These are phyloP conservation scores for Staurois parvus DNA, from an alignment of 2,797 vertebrate species.

Conservation along the genomic window DNA sequence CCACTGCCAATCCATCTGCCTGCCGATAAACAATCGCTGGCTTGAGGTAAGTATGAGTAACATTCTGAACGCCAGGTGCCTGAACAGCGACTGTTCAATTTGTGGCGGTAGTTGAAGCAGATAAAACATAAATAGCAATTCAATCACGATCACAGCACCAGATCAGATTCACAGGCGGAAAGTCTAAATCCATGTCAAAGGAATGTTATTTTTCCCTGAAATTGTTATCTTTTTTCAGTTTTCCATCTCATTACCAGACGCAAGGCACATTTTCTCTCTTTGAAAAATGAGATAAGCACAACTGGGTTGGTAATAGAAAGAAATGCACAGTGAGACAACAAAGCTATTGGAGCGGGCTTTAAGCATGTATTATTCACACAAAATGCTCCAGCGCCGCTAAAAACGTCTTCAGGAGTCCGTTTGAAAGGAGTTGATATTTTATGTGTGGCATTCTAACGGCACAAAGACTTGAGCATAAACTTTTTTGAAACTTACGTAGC, in stretches of 20 bases:
- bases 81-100: constrained; percentile 50
- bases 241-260: constrained; percentile 55
- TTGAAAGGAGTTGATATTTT: neutral
- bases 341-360: constrained; percentile 33
- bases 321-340: constrained; percentile 15
- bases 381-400: constrained; percentile 4
- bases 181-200: constrained; percentile 39
- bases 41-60: constrained; percentile 12
- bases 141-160: constrained; percentile 57
- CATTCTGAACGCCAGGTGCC: constrained; percentile 33
- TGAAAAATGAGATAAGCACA: constrained; percentile 36
- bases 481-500: neutral
- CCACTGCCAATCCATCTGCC: neutral
- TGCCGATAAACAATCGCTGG: constrained; percentile 23
- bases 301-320: constrained; percentile 42
- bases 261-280: constrained; percentile 20
- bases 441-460: neutral
- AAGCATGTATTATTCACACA: constrained; percentile 28
- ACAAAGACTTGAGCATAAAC: neutral
- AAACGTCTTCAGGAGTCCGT: neutral
- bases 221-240: constrained; percentile 40
- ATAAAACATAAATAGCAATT: constrained; percentile 58
- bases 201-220: constrained; percentile 44
- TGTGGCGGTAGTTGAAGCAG: constrained; percentile 40
- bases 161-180: constrained; percentile 35